These are phyloP conservation scores for Thryonomys swinderianus DNA, from an alignment of 2,113 vertebrate genomes.

Conservation along the genomic window DNA sequence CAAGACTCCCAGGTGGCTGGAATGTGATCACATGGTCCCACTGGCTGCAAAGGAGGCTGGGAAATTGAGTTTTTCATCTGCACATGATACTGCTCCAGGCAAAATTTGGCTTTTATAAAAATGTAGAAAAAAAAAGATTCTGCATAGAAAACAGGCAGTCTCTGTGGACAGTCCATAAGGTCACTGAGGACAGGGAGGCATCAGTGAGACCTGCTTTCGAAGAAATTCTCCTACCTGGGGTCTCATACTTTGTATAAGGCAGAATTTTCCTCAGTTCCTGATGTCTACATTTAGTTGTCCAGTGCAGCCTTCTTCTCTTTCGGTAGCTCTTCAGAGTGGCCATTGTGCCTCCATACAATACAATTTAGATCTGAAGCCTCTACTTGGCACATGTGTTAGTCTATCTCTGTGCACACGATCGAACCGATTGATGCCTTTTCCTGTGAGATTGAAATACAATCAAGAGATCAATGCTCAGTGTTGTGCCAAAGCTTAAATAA, in stretches of 20 bases:
- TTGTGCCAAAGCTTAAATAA: neutral
- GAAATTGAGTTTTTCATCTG: neutral
- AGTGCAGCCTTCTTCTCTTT: neutral
- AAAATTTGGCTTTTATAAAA: neutral
- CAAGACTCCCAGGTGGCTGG: neutral
- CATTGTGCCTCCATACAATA: neutral
- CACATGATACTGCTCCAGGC: neutral
- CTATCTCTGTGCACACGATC: neutral
- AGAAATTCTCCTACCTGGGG: neutral
- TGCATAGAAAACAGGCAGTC: neutral
- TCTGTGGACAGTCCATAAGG: neutral
- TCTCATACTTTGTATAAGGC: neutral
- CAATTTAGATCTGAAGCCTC: neutral
- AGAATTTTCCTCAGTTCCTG: neutral
- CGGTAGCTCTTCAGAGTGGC: neutral
- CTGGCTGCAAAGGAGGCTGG: neutral
- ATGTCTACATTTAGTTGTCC: neutral
- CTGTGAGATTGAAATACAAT: neutral
- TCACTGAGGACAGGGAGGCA: neutral
- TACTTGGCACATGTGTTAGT: neutral
- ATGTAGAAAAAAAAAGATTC: neutral
- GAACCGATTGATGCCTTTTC: neutral
- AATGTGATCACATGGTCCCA: neutral
- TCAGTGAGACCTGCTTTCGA: neutral
- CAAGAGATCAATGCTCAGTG: neutral